Evolutionary conservation across 2,888 invertebrate species (phyloP).

Genomic region (Meta bourneti): DNA sequence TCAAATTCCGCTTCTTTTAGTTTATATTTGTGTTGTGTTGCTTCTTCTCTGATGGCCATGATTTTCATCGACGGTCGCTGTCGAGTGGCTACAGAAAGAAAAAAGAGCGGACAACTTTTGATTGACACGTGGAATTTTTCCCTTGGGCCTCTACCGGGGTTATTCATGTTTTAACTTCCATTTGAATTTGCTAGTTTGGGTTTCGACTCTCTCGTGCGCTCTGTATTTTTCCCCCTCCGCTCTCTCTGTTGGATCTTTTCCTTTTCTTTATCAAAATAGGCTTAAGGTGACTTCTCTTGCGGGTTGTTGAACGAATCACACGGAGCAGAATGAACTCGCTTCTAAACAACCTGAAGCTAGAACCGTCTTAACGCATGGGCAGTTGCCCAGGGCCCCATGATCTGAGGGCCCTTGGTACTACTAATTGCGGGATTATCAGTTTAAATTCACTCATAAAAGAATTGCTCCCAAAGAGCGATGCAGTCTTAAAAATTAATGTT

Average conservation of each 20-base stretch:
- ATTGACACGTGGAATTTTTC: conserved; percentile 60
- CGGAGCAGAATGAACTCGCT: background rate
- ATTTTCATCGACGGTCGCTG: background rate
- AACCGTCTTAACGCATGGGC: too few relatives aligned
- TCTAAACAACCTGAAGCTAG: too few relatives aligned
- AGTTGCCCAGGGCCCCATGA: too few relatives aligned
- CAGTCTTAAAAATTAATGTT: too few relatives aligned
- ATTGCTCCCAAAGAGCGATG: too few relatives aligned
- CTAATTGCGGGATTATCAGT: too few relatives aligned
- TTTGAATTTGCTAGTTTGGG: conserved; percentile 22
- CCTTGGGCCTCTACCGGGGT: conserved; percentile 46
- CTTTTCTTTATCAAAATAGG: conserved; percentile 4
- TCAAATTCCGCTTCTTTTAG: background rate
- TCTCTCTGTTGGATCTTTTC: too few relatives aligned
- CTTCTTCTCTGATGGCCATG: background rate
- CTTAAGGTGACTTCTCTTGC: background rate
- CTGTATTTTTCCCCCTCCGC: background rate
- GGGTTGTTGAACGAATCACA: conserved; percentile 4
- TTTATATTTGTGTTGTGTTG: background rate
- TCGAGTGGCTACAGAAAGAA: background rate
- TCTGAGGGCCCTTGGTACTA: too few relatives aligned
- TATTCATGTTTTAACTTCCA: conserved; percentile 42
- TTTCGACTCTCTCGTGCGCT: background rate
- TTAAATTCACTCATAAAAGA: too few relatives aligned
- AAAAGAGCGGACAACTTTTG: conserved; percentile 35